Conservation (phyloP, 2,797 vertebrate genomes). For the Anguilla obscura region DNA sequence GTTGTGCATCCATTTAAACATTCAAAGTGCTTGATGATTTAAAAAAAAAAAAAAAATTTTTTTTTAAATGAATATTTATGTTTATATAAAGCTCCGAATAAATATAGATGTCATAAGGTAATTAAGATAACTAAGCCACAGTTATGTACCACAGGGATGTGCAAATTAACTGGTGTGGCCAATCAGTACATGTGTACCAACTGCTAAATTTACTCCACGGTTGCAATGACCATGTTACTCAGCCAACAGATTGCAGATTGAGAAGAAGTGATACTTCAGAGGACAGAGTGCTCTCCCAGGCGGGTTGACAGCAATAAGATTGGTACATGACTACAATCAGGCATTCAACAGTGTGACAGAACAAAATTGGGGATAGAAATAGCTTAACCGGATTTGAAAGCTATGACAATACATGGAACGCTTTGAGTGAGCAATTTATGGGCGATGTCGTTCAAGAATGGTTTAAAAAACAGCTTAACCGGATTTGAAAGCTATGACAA, state of each 20-base stretch:
- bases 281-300: neutral
- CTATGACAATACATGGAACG: neutral
- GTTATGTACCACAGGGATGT: neutral
- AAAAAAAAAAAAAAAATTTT: neutral
- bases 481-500: neutral
- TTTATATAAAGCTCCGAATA: neutral
- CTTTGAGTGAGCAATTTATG: neutral
- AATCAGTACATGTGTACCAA: neutral
- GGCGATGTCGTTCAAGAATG: neutral
- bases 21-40: neutral
- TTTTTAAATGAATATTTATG: neutral
- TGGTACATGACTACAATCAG: neutral
- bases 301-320: neutral
- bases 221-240: neutral
- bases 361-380: neutral
- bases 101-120: neutral
- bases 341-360: neutral
- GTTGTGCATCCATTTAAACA: neutral
- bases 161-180: neutral
- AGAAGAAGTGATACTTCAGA: neutral
- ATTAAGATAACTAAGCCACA: neutral
- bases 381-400: neutral
- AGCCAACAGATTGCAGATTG: neutral
- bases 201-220: neutral
- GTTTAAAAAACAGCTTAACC: neutral